These are phyloP conservation scores for Okapia johnstoni DNA, from an alignment of 2,113 vertebrate genomes.

Conservation along the genomic window DNA sequence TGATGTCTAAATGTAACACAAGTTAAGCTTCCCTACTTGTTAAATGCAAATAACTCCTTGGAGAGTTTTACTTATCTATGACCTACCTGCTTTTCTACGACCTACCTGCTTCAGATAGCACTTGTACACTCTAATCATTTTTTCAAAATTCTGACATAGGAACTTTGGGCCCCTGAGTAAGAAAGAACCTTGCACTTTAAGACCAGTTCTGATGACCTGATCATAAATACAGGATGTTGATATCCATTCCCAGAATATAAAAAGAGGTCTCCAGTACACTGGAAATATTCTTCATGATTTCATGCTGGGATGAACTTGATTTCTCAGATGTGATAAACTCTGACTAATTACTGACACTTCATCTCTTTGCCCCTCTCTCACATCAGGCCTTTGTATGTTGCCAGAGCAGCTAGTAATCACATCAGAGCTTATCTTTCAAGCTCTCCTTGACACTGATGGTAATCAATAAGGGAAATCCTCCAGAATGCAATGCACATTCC, in stretches of 20 bases:
- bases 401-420: not conserved
- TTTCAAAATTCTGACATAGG: not conserved
- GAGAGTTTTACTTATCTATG: not conserved
- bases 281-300: not conserved
- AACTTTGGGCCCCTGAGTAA: not conserved
- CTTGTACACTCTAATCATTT: not conserved
- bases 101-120: not conserved
- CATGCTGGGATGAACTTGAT: not conserved
- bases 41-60: not conserved
- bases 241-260: not conserved
- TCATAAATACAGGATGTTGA: not conserved
- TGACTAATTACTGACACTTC: not conserved
- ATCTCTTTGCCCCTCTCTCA: not conserved
- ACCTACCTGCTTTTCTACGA: not conserved
- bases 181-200: not conserved
- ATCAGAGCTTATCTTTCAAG: not conserved
- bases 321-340: not conserved
- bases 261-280: not conserved
- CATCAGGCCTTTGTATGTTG: not conserved
- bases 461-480: not conserved
- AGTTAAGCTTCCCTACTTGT: not conserved
- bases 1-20: not conserved
- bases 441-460: not conserved
- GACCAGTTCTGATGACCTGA: not conserved
- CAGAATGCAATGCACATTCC: not conserved